phyloP scores from a whole-genome alignment of 2,113 vertebrate species.

The Sterrhoptilus dennistouni region DNA sequence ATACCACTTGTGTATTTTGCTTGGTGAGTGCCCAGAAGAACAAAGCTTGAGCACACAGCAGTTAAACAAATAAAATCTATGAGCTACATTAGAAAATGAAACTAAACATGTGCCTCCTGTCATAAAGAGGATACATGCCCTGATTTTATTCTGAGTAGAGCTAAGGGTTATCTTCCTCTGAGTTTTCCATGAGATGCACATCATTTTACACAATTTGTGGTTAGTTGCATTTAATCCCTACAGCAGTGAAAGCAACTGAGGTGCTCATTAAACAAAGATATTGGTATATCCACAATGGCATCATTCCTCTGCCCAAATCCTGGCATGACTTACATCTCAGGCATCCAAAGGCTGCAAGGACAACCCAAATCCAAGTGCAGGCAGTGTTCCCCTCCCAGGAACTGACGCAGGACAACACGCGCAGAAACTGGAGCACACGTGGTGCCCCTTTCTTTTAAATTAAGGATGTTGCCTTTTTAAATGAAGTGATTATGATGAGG shows the following conservation, averaged over 20 bases:
- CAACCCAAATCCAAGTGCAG: neutral
- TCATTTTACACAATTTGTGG: neutral
- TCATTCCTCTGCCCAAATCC: neutral
- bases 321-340: neutral
- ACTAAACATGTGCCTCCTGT: neutral
- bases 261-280: neutral
- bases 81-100: neutral
- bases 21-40: neutral
- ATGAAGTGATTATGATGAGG: constrained; percentile 30
- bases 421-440: neutral
- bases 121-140: neutral
- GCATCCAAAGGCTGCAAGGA: neutral
- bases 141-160: neutral
- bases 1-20: neutral
- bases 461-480: constrained; percentile 13
- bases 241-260: neutral
- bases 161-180: neutral
- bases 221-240: neutral
- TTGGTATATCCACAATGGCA: neutral
- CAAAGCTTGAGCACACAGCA: neutral
- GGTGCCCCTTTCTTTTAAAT: constrained; percentile 4
- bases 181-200: neutral
- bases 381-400: neutral
- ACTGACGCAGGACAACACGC: neutral
- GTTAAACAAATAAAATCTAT: neutral